Percentiles rank a stretch among this genome's conserved stretches.
phyloP scores from a whole-genome alignment of 1,140 invertebrate species.

The Orussus abietinus region DNA sequence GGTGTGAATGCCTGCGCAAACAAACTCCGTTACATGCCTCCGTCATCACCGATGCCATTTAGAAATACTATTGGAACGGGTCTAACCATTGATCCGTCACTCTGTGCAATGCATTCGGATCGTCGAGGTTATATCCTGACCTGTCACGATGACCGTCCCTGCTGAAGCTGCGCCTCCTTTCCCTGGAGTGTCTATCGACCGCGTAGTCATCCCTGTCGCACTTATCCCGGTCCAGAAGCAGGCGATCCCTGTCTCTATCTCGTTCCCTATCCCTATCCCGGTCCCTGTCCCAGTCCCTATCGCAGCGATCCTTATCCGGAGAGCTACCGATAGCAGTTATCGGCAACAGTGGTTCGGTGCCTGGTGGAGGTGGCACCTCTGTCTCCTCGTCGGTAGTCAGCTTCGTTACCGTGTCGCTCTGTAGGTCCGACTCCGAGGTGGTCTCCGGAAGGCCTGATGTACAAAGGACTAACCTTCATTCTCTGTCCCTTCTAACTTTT shows the following conservation, averaged over 20 bases:
- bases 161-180: slow-evolving; percentile 45
- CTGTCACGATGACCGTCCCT: slow-evolving; percentile 47
- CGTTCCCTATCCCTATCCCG: too few species aligned
- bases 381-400: slow-evolving; percentile 39
- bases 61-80: too few species aligned
- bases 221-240: too few species aligned
- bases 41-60: too few species aligned
- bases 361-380: slow-evolving; percentile 49
- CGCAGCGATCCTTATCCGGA: slow-evolving; percentile 4
- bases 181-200: slow-evolving; percentile 38
- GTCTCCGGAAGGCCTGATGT: slow-evolving; percentile 34
- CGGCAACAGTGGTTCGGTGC: slow-evolving; percentile 49
- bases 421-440: slow-evolving; percentile 30
- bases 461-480: too few species aligned
- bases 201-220: slow-evolving; percentile 20
- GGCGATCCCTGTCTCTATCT: slow-evolving; percentile 31
- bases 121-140: too few species aligned
- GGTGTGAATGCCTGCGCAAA: slow-evolving; percentile 38
- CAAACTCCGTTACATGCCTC: too few species aligned
- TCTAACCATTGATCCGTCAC: too few species aligned
- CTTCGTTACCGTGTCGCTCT: slow-evolving; percentile 33
- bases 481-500: too few species aligned
- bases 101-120: too few species aligned
- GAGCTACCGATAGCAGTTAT: slow-evolving; percentile 37
- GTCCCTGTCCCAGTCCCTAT: background rate